A percentile compares a stretch with the other conserved stretches of the same genome.
Evolutionary conservation across 1,140 invertebrate genomes (phyloP).

Genomic region (Plectus sambesii): DNA sequence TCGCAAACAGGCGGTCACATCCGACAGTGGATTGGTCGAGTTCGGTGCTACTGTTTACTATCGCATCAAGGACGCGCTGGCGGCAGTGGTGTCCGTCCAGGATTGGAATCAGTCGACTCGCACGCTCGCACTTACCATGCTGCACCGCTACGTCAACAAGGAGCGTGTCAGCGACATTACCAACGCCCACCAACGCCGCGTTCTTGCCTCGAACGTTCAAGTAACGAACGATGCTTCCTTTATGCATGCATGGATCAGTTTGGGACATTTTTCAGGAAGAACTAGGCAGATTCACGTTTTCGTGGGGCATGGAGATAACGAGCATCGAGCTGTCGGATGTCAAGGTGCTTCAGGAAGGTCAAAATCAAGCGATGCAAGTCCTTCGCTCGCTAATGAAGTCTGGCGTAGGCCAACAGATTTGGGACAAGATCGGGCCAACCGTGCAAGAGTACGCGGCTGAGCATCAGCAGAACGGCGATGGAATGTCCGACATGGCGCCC

Average conservation of each 20-base stretch:
- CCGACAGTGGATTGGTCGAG: conserved; percentile 24
- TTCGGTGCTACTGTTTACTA: conserved; percentile 25
- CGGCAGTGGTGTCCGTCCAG: conserved; percentile 22
- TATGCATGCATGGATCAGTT: neutral
- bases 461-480: conserved; percentile 13
- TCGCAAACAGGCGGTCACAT: conserved; percentile 14
- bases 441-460: conserved; percentile 21
- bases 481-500: conserved; percentile 5
- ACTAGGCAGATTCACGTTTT: conserved; percentile 19
- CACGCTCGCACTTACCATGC: conserved; percentile 25
- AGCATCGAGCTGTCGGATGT: conserved; percentile 25
- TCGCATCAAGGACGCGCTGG: conserved; percentile 18
- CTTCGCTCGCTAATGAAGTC: conserved; percentile 20
- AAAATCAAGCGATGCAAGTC: conserved; percentile 24
- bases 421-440: conserved; percentile 2
- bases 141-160: conserved; percentile 24
- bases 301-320: conserved; percentile 25
- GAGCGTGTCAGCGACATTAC: conserved; percentile 22
- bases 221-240: conserved; percentile 11
- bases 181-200: conserved; percentile 19
- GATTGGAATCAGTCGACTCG: conserved; percentile 22
- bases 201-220: conserved; percentile 23
- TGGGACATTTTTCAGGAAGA: conserved; percentile 20
- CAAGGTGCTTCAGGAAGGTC: conserved; percentile 25
- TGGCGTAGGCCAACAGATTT: conserved; percentile 12